A percentile compares a stretch with the other conserved stretches of the same genome.
phyloP scores from a whole-genome alignment of 1,140 invertebrate genomes.

The Mesaphorura yosii region DNA sequence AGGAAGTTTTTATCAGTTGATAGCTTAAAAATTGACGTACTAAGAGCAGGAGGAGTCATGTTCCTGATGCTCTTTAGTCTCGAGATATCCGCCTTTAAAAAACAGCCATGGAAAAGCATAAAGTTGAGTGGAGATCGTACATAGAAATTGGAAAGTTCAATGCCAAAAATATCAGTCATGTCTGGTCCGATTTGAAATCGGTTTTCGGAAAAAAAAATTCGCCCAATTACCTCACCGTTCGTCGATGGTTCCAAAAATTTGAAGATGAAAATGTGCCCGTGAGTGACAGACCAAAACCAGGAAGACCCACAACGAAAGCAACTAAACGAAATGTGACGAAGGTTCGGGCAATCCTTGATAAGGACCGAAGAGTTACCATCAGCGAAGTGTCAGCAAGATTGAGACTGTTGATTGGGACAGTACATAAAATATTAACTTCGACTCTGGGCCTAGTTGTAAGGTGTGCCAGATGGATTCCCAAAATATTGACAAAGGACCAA shows the following conservation, averaged over 20 bases:
- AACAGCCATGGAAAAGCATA: too few species aligned
- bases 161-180: too few species aligned
- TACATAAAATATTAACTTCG: background rate
- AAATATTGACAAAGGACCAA: constrained; percentile 12
- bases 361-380: background rate
- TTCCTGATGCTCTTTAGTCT: too few species aligned
- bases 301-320: background rate
- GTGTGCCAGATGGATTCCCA: constrained; percentile 19
- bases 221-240: too few species aligned
- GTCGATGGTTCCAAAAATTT: background rate
- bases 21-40: too few species aligned
- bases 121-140: too few species aligned
- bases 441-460: background rate
- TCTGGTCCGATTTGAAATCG: too few species aligned
- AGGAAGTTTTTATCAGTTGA: too few species aligned
- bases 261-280: background rate
- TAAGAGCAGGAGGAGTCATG: too few species aligned
- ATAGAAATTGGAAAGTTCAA: too few species aligned
- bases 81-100: too few species aligned
- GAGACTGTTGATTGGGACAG: background rate
- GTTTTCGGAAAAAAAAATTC: too few species aligned
- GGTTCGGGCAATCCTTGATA: background rate
- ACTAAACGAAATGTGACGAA: background rate
- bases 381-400: background rate
- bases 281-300: background rate